phyloP scores from a whole-genome alignment of 2,113 vertebrate genomes.

The Baryphthengus martii region DNA sequence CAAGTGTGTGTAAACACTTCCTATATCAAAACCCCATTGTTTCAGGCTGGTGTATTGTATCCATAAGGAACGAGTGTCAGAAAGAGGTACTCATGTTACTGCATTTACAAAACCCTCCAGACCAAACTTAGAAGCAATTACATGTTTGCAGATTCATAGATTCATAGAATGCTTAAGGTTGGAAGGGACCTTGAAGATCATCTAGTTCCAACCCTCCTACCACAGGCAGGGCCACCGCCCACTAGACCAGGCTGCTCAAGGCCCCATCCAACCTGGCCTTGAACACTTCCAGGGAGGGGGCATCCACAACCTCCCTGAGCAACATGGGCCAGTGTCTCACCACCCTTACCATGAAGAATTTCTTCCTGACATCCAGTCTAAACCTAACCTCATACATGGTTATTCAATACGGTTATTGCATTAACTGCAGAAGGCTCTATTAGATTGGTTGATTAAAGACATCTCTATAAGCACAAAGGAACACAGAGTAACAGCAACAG shows the following conservation, averaged over 20 bases:
- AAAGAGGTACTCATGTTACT: accelerated
- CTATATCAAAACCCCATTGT: background rate
- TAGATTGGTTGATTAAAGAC: background rate
- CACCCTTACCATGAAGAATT: no score
- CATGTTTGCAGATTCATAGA: background rate
- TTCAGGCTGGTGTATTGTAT: background rate
- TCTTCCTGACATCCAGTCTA: no score
- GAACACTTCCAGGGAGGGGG: no score
- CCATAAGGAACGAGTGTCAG: background rate
- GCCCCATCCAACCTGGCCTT: no score
- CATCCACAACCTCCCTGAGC: no score
- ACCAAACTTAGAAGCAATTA: background rate
- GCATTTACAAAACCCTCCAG: background rate
- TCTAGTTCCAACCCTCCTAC: no score
- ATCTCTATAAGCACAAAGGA: background rate
- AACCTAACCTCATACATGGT: no score
- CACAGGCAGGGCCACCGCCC: no score
- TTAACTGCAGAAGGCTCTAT: background rate
- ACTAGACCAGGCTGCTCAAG: no score
- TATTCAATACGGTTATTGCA: background rate
- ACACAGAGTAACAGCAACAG: background rate
- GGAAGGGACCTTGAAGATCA: no score
- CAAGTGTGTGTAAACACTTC: background rate
- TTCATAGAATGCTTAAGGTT: no score
- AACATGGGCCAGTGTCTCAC: no score